Evolutionary conservation across 2,797 vertebrate species (phyloP), one percentile per base, ranked within the genome.

Genomic region (Semotilus atromaculatus): DNA sequence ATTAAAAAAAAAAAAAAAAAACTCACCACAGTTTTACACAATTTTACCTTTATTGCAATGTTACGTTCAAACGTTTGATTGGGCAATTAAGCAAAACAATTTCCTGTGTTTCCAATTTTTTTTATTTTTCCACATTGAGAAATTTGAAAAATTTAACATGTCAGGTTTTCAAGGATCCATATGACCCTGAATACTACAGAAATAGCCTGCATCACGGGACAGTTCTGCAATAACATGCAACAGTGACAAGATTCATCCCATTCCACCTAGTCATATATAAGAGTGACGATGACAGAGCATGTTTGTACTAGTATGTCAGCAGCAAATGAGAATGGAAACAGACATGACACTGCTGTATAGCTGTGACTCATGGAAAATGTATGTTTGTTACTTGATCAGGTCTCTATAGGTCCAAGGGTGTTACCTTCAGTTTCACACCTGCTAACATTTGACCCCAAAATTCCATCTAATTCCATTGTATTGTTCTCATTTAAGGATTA

Each of bases 351-450:
- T 3, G n/a, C 45, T 34, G 51, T 43, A 26, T 62, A 38, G 2
- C 34, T 74, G 14, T 82, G 70, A 82, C 55, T 82, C 81, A 64
- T 36, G 11, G 3, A 23, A 36, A 5, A 55, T 75, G 9, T 48
- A 14, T 13, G 43, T 73, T 31, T 73, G 45, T 51, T 53, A 74
- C 2, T 48, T 51, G 26, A 73, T 73, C n/a, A 29, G n/a, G n/a
- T 72, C 43, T n/a, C 38, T 7, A 31, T 31, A 8, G 38, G 43
- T 36, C 14, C 34, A 19, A 14, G 34, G 16, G 53, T 26, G 13
- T n/a, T 38, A 76, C 34, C 74, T 58, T 38, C 26, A 51, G 1
- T 51, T 73, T 31, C 40, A 73, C 43, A 73, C 43, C n/a, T 29
- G n/a, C n/a, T 51, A 6, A 31, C 0, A 1, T 11, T 29, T 72